phyloP scores from a whole-genome alignment of 2,797 vertebrate species.

The Clamator glandarius region DNA sequence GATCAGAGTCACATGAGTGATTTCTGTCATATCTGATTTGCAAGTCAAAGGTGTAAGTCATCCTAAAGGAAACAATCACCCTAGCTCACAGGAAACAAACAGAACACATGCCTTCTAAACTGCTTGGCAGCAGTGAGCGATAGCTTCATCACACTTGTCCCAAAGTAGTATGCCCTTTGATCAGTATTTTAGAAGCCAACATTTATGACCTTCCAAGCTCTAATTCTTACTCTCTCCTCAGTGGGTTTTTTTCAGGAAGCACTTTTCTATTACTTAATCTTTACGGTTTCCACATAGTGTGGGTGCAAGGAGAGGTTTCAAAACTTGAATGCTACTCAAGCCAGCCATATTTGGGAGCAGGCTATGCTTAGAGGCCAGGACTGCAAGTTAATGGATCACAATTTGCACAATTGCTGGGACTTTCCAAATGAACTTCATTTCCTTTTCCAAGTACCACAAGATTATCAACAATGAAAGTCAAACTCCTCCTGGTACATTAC shows the following conservation, averaged over 20 bases:
- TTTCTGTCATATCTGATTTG: not conserved
- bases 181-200: not conserved
- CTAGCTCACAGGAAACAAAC: constrained; percentile 16
- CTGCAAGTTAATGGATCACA: not conserved
- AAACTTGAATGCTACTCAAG: not conserved
- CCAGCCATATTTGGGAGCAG: not conserved
- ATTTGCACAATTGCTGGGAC: not conserved
- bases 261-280: not conserved
- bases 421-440: constrained; percentile 7
- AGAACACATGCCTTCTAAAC: not conserved
- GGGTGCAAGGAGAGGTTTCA: not conserved
- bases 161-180: not conserved
- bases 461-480: not conserved
- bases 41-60: not conserved
- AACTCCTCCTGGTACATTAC: not conserved
- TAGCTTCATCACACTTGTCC: not conserved
- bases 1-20: not conserved
- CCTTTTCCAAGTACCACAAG: not conserved
- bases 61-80: not conserved
- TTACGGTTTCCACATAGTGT: not conserved
- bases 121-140: not conserved
- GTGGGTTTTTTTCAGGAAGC: not conserved
- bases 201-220: not conserved
- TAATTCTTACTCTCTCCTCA: not conserved
- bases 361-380: not conserved